Percentiles rank a stretch among this genome's conserved stretches.
phyloP scores from a whole-genome alignment of 2,797 vertebrate genomes.

The Poeciliopsis turneri region DNA sequence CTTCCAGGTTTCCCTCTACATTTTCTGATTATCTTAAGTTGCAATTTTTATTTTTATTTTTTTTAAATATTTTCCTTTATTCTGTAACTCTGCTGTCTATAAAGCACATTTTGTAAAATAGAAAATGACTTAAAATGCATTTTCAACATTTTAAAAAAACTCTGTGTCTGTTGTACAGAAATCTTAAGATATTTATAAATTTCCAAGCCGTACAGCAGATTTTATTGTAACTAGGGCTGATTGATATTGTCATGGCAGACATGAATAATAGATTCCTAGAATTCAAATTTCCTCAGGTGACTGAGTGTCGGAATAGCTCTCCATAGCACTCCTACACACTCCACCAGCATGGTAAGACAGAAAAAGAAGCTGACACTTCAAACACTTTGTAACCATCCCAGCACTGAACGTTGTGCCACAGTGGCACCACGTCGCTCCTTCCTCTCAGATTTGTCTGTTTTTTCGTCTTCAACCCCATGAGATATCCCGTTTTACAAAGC shows the following conservation, averaged over 20 bases:
- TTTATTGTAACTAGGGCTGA: constrained; percentile 19
- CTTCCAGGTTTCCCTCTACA: background rate
- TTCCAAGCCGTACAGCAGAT: background rate
- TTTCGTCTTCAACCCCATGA: constrained; percentile 35
- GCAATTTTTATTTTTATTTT: background rate
- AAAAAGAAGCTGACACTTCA: constrained; percentile 60
- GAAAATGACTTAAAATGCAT: background rate
- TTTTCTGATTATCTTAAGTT: background rate
- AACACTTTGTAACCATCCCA: constrained; percentile 43
- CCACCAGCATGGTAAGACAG: constrained; percentile 30
- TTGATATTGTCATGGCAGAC: constrained; percentile 25
- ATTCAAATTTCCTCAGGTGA: constrained; percentile 56
- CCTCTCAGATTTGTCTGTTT: constrained; percentile 56
- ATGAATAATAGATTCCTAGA: constrained; percentile 53
- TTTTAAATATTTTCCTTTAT: background rate
- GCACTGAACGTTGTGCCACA: constrained; percentile 38
- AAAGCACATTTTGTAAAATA: background rate
- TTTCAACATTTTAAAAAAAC: background rate
- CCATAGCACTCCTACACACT: constrained; percentile 30
- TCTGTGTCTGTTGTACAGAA: background rate
- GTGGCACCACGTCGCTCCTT: constrained; percentile 30
- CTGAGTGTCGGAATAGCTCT: constrained; percentile 42
- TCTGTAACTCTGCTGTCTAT: background rate
- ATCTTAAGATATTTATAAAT: background rate
- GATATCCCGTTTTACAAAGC: constrained; percentile 67